phyloP scores from a whole-genome alignment of 2,888 invertebrate genomes.

The Idaea dimidiata region DNA sequence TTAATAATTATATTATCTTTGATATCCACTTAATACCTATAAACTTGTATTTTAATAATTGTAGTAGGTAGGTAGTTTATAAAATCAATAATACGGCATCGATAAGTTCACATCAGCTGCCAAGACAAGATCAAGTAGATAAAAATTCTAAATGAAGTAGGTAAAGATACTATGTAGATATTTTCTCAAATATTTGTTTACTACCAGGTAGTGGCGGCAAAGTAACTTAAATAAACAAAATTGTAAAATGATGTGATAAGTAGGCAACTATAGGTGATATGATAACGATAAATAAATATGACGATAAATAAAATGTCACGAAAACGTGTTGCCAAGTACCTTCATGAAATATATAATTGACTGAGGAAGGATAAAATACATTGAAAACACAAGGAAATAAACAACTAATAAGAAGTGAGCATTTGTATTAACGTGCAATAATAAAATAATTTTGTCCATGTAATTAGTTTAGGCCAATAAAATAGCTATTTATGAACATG shows the following conservation, averaged over 20 bases:
- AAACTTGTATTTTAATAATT: no score
- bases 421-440: neutral
- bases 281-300: neutral
- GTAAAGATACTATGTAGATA: neutral
- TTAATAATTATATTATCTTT: neutral
- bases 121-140: neutral
- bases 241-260: neutral
- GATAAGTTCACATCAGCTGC: neutral
- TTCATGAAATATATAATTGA: neutral
- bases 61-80: no score
- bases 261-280: neutral
- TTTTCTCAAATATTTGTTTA: neutral
- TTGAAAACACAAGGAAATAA: neutral
- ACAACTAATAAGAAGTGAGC: neutral
- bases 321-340: neutral
- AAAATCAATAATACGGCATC: neutral
- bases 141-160: neutral
- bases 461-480: neutral
- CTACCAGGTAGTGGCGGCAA: constrained; percentile 4
- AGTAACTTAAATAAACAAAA: neutral
- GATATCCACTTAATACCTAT: neutral
- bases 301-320: neutral
- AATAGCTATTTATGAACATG: neutral
- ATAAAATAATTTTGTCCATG: neutral
- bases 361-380: neutral